A percentile compares a stretch with the other conserved stretches of the same genome.
These are phyloP conservation scores for Cataglyphis albicans DNA, from an alignment of 2,888 invertebrate genomes.

Conservation along the genomic window DNA sequence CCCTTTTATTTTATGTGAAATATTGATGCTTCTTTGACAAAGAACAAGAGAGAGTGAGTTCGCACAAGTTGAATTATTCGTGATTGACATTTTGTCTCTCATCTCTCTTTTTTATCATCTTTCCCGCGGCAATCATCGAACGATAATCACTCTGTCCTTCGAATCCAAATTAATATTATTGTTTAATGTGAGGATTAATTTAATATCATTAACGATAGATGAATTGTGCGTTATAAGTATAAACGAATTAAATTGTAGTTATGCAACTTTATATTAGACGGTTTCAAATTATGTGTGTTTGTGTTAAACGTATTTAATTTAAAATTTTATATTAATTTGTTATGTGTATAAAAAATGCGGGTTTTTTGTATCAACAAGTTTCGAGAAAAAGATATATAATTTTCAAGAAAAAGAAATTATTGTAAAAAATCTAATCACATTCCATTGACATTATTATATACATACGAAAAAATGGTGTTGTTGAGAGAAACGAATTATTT, in stretches of 20 bases:
- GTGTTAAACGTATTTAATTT: not conserved
- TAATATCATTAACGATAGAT: not conserved
- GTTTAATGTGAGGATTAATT: not conserved
- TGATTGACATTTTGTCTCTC: conserved; percentile 48
- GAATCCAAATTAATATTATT: not conserved
- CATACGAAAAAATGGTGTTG: not conserved
- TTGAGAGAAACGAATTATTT: not conserved
- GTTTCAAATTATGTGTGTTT: not conserved
- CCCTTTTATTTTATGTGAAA: conserved; percentile 19
- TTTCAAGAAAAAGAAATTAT: not conserved
- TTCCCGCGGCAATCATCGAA: not conserved
- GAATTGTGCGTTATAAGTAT: not conserved
- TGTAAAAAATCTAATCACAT: not conserved
- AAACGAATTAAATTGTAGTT: not conserved
- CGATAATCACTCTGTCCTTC: not conserved
- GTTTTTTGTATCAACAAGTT: not conserved
- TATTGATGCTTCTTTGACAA: conserved; percentile 43
- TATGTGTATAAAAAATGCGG: not conserved
- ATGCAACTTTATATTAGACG: not conserved
- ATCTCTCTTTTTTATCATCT: conserved; percentile 18
- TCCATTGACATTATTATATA: not conserved
- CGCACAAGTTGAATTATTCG: conserved; percentile 41
- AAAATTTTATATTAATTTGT: not conserved
- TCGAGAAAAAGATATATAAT: not conserved
- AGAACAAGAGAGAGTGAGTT: conserved; percentile 50